Evolutionary conservation across 1,140 invertebrate genomes (phyloP), one percentile per base, ranked within the genome.

Genomic region (Drosophila mojavensis): DNA sequence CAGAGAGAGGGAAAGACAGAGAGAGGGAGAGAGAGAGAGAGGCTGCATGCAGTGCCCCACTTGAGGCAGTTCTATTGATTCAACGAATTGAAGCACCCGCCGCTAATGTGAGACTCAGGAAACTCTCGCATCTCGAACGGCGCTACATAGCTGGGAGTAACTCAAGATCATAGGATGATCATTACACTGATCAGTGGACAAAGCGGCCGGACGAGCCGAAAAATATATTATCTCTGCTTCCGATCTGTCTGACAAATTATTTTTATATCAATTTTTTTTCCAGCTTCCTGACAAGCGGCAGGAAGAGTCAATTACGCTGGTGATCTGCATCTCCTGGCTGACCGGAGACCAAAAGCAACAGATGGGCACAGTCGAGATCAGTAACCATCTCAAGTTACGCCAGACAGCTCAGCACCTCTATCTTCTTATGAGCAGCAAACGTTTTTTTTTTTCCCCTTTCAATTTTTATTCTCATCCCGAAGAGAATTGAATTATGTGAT

Each of bases 121-220:
- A 68, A 55, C 45, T 48, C 50, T 47, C 15, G n/a, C n/a, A 47
- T 47, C 41, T 45, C 5, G 9, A 33, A 36, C 7, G 9, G 20
- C 20, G 20, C 20, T 20, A 20, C 20, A 1, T 1, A 20, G 20
- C 24, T 36, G 24, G 33, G 10, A 67, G 78, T 63, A 85, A 85
- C 65, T 78, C 69, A 88, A 88, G 83, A 89, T 89, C 61, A 72
- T 75, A 75, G 84, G 84, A 89, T 80, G 84, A 89, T 71, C 65
- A 75, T 88, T 89, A 78, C 74, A 75, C 84, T 84, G 80, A 89
- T 78, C 84, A 78, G 67, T 88, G 84, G 69, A 65, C 73, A 81
- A 54, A 45, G 60, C 63, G 55, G 45, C 53, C 73, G 79, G 72
- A 81, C 64, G 53, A 54, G 69, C 48, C 43, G 15, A 55, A 68